Evolutionary conservation across 1,140 invertebrate species (phyloP).

Genomic region (Drosophila elegans): DNA sequence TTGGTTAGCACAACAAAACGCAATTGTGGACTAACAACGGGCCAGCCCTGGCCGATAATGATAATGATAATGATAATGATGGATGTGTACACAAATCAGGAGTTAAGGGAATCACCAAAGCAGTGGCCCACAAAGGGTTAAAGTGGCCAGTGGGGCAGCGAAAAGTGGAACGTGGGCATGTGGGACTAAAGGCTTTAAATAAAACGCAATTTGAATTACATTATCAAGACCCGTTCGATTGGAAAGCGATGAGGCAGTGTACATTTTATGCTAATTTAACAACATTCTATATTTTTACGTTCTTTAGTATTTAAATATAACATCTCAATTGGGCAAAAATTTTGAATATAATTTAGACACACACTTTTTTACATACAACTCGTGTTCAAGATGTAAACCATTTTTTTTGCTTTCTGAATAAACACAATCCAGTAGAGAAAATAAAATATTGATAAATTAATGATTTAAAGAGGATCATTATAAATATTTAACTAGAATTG

Average conservation of each 20-base stretch:
- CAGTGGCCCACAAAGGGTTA: slow-evolving; percentile 14
- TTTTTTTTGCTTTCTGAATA: too few relatives aligned
- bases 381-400: too few relatives aligned
- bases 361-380: too few relatives aligned
- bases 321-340: background rate
- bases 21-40: slow-evolving; percentile 46
- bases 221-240: slow-evolving; percentile 14
- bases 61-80: slow-evolving; percentile 25
- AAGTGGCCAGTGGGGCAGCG: slow-evolving; percentile 26
- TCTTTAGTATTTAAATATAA: background rate
- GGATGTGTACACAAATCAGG: slow-evolving; percentile 27
- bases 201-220: slow-evolving; percentile 10
- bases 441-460: too few relatives aligned
- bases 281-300: too few relatives aligned
- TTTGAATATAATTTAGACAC: too few relatives aligned
- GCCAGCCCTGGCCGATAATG: slow-evolving; percentile 12
- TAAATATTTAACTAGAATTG: too few relatives aligned
- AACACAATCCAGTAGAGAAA: too few relatives aligned
- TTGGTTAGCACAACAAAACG: slow-evolving; percentile 65
- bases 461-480: too few relatives aligned
- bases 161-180: slow-evolving; percentile 4
- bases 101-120: slow-evolving; percentile 3
- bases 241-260: background rate
- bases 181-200: slow-evolving; percentile 18
- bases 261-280: background rate